Base-by-base conservation (phyloP, 1,140 invertebrate species). In the Sarcophaga bullata region DNA sequence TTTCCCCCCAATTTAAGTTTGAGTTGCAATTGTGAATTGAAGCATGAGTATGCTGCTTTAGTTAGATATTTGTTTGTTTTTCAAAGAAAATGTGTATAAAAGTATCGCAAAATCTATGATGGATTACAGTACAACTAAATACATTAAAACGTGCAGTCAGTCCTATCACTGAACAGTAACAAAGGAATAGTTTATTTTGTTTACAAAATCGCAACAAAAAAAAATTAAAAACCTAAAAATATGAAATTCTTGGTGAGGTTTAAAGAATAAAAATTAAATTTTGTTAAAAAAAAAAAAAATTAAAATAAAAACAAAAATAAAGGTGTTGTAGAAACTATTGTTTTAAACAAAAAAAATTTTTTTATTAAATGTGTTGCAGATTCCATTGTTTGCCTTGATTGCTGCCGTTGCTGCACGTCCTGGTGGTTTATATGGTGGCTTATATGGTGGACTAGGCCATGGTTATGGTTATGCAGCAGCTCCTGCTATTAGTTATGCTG, bases 381-480 rank as follows among this genome's bases (percentile, higher is more conserved):
- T 89, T 46, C 46, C 25, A 37, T 37, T 82, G 54, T 84, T 84
- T 76, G 84, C 85, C 80, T 83, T 86, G 83, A 78, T 89, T 84
- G 88, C 87, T 47, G 87, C 81, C 19, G 87, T 84, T 8, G 84
- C 81, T 49, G 88, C 88, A 19, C 86, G 86, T 58, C 86, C 86
- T 54, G 86, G 86, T n/a, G 13, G 84, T 46, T 76, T 78, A 80
- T 85, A 54, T 76, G 68, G 80, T 50, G 82, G 68, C 17, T 83
- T 80, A 37, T 37, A 37, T 11, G 62, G 62, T 50, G 82, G 75
- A 49, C 62, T 68, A 54, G 82, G 82, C 8, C 82, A 82, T 73
- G 80, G 54, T 11, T 15, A 8, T 68, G 11, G 13, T 68, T 85
- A 85, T 62, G 85, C 86, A 10, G 85, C 87, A 8, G 85, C 84